phyloP scores from a whole-genome alignment of 92 coral and sea anemone genomes.

The Bergia puertoricense region DNA sequence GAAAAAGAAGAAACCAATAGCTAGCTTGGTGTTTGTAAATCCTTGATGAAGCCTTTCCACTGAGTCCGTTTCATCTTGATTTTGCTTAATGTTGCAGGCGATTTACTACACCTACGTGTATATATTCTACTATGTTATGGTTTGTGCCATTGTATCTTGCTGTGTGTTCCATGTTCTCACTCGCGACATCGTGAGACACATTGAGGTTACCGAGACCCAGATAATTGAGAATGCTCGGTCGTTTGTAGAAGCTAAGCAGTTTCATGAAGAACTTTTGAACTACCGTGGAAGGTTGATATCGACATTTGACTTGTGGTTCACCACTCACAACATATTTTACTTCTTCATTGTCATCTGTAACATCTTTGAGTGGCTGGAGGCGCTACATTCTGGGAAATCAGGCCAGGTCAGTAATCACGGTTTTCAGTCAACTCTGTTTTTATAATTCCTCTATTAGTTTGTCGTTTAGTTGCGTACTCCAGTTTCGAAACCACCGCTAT shows the following conservation, averaged over 20 bases:
- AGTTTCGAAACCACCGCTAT: background rate
- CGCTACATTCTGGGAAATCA: conserved; percentile 33
- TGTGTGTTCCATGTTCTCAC: conserved; percentile 63
- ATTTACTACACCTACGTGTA: conserved; percentile 54
- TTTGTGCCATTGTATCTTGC: conserved; percentile 62
- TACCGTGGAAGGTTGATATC: conserved; percentile 56
- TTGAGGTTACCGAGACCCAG: conserved; percentile 48
- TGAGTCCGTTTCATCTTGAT: too few species aligned
- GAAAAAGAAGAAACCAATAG: too few species aligned
- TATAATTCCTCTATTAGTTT: background rate
- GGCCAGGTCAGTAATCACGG: conserved; percentile 18
- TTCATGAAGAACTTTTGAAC: conserved; percentile 54
- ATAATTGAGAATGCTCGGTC: conserved; percentile 40
- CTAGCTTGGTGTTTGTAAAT: too few species aligned
- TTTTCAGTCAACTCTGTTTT: background rate
- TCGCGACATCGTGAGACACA: conserved; percentile 60
- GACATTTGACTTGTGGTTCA: conserved; percentile 68
- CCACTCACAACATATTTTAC: conserved; percentile 60
- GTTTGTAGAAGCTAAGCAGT: conserved; percentile 49
- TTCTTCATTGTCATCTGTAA: conserved; percentile 63
- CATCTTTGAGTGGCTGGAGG: conserved; percentile 62
- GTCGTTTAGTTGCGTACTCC: background rate
- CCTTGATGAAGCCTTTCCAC: background rate
- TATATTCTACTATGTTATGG: conserved; percentile 53
- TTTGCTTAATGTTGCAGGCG: background rate